phyloP scores from a whole-genome alignment of 2,888 invertebrate genomes.

The Trichogramma dendrolimi region DNA sequence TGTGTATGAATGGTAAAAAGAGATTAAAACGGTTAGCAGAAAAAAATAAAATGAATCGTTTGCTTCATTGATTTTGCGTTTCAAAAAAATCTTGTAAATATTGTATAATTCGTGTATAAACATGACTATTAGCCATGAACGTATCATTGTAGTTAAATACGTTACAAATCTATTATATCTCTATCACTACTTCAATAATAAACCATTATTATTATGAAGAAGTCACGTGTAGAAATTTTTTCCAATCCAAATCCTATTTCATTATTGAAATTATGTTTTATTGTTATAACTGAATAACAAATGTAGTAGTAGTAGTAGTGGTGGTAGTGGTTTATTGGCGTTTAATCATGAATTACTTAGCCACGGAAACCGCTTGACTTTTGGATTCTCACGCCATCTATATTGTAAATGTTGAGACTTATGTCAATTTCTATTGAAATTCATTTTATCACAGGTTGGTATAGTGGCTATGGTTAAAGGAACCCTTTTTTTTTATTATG shows the following conservation, averaged over 20 bases:
- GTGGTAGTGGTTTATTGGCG: no score
- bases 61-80: conserved; percentile 46
- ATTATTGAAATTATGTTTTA: not conserved
- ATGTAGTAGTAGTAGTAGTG: no score
- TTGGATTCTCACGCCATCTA: no score
- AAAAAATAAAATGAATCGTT: conserved; percentile 33
- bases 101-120: conserved; percentile 53
- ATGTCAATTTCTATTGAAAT: no score
- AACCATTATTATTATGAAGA: conserved; percentile 42
- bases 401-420: no score
- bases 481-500: no score
- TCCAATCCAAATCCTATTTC: not conserved
- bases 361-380: no score
- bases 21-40: conserved; percentile 8
- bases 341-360: no score
- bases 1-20: conserved; percentile 34
- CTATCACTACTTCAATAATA: conserved; percentile 52
- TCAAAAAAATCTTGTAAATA: conserved; percentile 44
- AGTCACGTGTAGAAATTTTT: conserved; percentile 7
- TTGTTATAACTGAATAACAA: no score
- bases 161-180: conserved; percentile 52
- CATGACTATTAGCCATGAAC: conserved; percentile 48
- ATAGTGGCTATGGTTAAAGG: no score
- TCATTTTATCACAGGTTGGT: no score
- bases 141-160: conserved; percentile 50